These are phyloP conservation scores for Sitta europaea DNA, from an alignment of 2,113 vertebrate genomes.

Conservation along the genomic window DNA sequence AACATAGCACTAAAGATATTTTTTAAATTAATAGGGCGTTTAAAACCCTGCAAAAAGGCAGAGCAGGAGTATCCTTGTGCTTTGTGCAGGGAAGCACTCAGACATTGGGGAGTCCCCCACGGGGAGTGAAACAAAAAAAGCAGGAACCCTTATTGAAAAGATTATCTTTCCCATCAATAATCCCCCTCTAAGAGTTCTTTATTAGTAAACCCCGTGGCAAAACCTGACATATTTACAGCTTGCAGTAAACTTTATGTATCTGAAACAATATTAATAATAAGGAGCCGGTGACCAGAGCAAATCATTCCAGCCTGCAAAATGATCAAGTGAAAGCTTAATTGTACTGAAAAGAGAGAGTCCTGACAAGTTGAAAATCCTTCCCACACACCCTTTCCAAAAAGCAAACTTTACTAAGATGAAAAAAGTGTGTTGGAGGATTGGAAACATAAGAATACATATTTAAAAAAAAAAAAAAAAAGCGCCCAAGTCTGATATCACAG, in stretches of 20 bases:
- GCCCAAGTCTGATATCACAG: constrained; percentile 69
- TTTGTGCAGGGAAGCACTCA: background rate
- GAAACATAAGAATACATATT: constrained; percentile 76
- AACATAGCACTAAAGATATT: background rate
- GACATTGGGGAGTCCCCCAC: background rate
- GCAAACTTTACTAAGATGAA: constrained; percentile 63
- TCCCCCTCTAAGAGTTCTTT: constrained; percentile 69
- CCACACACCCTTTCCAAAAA: constrained; percentile 42
- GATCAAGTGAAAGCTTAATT: constrained; percentile 76
- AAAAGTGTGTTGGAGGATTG: constrained; percentile 71
- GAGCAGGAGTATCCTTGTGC: background rate
- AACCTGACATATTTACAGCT: constrained; percentile 79
- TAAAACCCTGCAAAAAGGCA: background rate
- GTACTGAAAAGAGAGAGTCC: constrained; percentile 63
- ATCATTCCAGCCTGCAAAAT: constrained; percentile 69
- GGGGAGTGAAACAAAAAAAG: constrained; percentile 19
- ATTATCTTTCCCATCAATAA: constrained; percentile 82
- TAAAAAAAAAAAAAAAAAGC: background rate
- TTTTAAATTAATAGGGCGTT: background rate
- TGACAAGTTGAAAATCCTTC: constrained; percentile 63
- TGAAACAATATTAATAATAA: constrained; percentile 73
- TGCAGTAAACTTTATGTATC: constrained; percentile 76
- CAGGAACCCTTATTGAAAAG: constrained; percentile 75
- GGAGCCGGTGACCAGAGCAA: constrained; percentile 67
- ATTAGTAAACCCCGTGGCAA: constrained; percentile 73